A percentile compares a stretch with the other conserved stretches of the same genome.
Conservation (phyloP, 2,888 invertebrate species). For the Unio pictorum region DNA sequence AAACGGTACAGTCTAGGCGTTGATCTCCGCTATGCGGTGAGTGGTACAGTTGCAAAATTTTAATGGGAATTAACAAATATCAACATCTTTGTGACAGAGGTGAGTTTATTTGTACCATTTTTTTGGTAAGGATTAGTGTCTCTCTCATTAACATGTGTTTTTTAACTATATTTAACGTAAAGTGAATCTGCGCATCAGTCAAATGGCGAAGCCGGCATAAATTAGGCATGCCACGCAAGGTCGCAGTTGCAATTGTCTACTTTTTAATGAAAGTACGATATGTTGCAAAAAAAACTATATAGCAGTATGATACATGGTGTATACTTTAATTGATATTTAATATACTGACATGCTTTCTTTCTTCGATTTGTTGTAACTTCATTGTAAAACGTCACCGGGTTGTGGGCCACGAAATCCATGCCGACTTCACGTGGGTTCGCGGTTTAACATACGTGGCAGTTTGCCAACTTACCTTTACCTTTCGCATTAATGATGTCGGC, state of each 20-base stretch:
- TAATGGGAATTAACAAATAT: slow-evolving; percentile 21
- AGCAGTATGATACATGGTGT: slow-evolving; percentile 7
- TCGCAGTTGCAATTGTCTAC: slow-evolving; percentile 4
- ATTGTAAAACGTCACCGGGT: too few relatives aligned
- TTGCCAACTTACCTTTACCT: slow-evolving; percentile 18
- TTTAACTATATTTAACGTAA: slow-evolving; percentile 11
- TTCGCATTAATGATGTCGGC: too few relatives aligned
- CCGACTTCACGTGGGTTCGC: slow-evolving; percentile 24
- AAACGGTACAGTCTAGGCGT: slow-evolving; percentile 22
- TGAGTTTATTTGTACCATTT: slow-evolving; percentile 8
- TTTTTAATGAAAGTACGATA: slow-evolving; percentile 21
- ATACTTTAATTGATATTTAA: too few relatives aligned
- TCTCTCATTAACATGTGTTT: slow-evolving; percentile 7
- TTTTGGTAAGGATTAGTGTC: slow-evolving; percentile 1
- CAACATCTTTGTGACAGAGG: slow-evolving; percentile 14
- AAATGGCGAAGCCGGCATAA: slow-evolving; percentile 25
- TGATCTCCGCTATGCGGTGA: slow-evolving; percentile 16
- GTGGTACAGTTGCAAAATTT: slow-evolving; percentile 12
- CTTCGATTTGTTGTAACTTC: too few relatives aligned
- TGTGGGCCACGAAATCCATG: slow-evolving; percentile 16
- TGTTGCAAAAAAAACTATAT: slow-evolving; percentile 15
- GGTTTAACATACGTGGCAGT: slow-evolving; percentile 29
- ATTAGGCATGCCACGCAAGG: slow-evolving; percentile 21
- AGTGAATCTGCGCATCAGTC: slow-evolving; percentile 2
- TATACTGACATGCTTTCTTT: too few relatives aligned